phyloP scores from a whole-genome alignment of 2,797 vertebrate species.

The Kryptopterus vitreolus region DNA sequence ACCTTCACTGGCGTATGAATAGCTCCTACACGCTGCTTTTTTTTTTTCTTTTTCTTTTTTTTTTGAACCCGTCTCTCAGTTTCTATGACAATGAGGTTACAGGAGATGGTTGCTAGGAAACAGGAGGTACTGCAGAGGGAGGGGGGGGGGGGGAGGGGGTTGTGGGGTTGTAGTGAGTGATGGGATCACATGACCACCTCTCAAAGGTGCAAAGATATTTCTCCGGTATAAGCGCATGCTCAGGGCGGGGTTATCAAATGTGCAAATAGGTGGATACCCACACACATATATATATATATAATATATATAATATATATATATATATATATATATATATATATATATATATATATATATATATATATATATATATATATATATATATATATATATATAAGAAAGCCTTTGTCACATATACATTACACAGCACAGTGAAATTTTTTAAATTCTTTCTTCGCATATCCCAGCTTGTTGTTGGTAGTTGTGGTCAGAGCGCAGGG shows the following conservation, averaged over 20 bases:
- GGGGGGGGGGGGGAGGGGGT: too few relatives aligned
- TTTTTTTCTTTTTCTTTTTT: constrained; percentile 31
- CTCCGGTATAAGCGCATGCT: constrained; percentile 40
- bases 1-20: not conserved
- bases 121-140: constrained; percentile 80
- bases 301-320: too few relatives aligned
- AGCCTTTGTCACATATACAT: too few relatives aligned
- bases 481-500: too few relatives aligned
- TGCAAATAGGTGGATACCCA: not conserved
- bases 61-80: constrained; percentile 56
- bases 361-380: too few relatives aligned
- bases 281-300: not conserved
- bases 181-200: constrained; percentile 70
- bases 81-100: constrained; percentile 85
- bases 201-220: constrained; percentile 44
- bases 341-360: too few relatives aligned
- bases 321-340: not conserved
- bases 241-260: too few relatives aligned
- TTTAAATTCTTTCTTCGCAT: too few relatives aligned
- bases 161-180: constrained; percentile 71
- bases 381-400: not conserved
- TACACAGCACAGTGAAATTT: too few relatives aligned
- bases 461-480: too few relatives aligned
- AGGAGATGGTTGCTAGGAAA: constrained; percentile 90
- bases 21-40: constrained; percentile 31